phyloP scores from a whole-genome alignment of 2,113 vertebrate species.

The Actinemys pallida region DNA sequence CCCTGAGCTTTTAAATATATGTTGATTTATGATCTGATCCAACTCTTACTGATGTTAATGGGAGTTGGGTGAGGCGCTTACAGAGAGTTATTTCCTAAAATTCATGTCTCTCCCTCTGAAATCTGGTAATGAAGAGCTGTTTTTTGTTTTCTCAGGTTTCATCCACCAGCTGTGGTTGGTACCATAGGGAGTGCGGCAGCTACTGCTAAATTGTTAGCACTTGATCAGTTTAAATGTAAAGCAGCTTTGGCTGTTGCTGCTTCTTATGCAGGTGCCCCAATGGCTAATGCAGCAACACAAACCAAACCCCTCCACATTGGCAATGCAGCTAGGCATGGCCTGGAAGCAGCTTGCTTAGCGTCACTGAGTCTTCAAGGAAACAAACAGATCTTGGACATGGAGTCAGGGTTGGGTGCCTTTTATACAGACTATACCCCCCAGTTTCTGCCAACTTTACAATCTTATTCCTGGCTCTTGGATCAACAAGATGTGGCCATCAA shows the following conservation, averaged over 20 bases:
- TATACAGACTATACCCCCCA: slow-evolving; percentile 87
- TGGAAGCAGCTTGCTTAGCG: slow-evolving; percentile 90
- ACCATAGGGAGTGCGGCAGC: slow-evolving; percentile 93
- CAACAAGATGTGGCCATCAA: slow-evolving; percentile 93
- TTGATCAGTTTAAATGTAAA: slow-evolving; percentile 80
- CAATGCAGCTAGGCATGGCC: slow-evolving; percentile 87
- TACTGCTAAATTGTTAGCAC: slow-evolving; percentile 86
- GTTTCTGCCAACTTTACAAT: slow-evolving; percentile 66
- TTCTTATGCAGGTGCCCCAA: slow-evolving; percentile 90
- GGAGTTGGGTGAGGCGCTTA: neutral
- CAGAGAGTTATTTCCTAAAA: neutral
- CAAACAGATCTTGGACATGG: slow-evolving; percentile 84
- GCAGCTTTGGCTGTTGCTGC: slow-evolving; percentile 91
- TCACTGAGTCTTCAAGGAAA: slow-evolving; percentile 88
- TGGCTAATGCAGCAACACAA: slow-evolving; percentile 94
- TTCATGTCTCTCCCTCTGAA: neutral
- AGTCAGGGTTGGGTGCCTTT: slow-evolving; percentile 89
- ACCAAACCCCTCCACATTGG: slow-evolving; percentile 94
- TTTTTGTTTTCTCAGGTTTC: slow-evolving; percentile 85
- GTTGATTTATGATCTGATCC: neutral
- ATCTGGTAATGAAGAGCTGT: neutral
- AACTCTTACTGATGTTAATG: neutral
- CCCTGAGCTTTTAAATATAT: accelerated
- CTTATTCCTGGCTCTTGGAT: slow-evolving; percentile 87
- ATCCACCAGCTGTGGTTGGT: slow-evolving; percentile 92